These are phyloP conservation scores for Desmodus rotundus DNA, from an alignment of 2,113 vertebrate species.

Conservation along the genomic window DNA sequence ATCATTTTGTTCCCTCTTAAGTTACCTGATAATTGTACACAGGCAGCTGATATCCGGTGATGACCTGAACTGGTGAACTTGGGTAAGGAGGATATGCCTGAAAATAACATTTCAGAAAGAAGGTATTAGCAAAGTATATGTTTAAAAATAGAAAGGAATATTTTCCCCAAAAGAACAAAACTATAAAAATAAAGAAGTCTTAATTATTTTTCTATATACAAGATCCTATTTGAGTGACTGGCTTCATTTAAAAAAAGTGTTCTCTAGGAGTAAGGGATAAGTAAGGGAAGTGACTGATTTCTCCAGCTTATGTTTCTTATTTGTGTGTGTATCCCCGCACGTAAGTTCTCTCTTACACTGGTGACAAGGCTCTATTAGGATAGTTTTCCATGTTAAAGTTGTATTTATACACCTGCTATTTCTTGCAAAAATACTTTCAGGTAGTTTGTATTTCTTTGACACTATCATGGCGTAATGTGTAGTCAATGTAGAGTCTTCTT, in stretches of 20 bases:
- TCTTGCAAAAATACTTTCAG: neutral
- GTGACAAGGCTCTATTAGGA: neutral
- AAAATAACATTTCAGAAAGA: constrained; percentile 52
- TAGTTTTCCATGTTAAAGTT: neutral
- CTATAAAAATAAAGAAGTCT: neutral
- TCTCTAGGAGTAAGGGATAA: neutral
- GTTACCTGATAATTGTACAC: constrained; percentile 90
- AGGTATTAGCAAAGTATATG: neutral
- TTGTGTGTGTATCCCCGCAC: neutral
- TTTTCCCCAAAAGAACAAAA: neutral
- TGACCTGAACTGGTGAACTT: constrained; percentile 86
- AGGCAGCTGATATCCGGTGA: constrained; percentile 89
- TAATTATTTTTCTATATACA: neutral
- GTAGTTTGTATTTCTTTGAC: neutral
- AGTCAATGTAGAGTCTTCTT: neutral
- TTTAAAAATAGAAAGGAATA: neutral
- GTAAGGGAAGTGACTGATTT: neutral
- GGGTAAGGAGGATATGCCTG: constrained; percentile 88
- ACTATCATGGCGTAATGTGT: neutral
- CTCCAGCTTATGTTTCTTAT: neutral
- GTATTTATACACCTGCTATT: neutral
- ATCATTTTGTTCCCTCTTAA: neutral
- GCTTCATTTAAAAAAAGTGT: neutral
- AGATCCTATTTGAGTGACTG: neutral
- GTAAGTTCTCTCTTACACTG: neutral